Evolutionary conservation across 2,113 vertebrate species (phyloP).

Genomic region (Podocnemis expansa): DNA sequence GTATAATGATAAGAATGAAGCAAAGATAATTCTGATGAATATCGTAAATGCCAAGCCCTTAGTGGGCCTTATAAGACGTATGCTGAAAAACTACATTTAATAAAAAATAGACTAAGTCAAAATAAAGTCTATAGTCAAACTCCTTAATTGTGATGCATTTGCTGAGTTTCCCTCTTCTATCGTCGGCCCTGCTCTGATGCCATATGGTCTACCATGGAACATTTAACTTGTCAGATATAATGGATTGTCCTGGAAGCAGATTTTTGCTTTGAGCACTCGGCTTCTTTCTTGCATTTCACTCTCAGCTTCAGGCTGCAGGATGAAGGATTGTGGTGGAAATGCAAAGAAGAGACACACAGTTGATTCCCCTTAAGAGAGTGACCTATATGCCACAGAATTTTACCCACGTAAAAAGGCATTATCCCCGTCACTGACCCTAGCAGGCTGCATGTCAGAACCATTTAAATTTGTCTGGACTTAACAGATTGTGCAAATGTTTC

Average conservation of each 20-base stretch:
- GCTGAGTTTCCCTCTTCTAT: slow-evolving; percentile 80
- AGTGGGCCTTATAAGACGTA: background rate
- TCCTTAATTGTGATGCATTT: slow-evolving; percentile 91
- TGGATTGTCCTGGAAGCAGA: slow-evolving; percentile 93
- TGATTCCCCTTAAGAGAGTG: slow-evolving; percentile 80
- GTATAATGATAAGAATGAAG: background rate
- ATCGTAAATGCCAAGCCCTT: background rate
- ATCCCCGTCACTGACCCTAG: slow-evolving; percentile 76
- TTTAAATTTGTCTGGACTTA: slow-evolving; percentile 76
- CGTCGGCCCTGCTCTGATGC: slow-evolving; percentile 80
- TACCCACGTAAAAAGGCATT: slow-evolving; percentile 79
- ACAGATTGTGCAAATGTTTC: slow-evolving; percentile 76
- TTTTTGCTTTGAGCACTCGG: slow-evolving; percentile 86
- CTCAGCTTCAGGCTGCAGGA: slow-evolving; percentile 80
- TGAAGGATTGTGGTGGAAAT: slow-evolving; percentile 82
- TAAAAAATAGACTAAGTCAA: slow-evolving; percentile 71
- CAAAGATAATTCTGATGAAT: background rate
- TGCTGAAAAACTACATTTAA: slow-evolving; percentile 3
- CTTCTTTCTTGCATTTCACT: slow-evolving; percentile 82
- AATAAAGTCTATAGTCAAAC: slow-evolving; percentile 82
- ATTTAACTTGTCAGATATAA: slow-evolving; percentile 94
- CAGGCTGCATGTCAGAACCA: slow-evolving; percentile 77
- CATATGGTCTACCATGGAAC: slow-evolving; percentile 92
- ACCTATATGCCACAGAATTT: slow-evolving; percentile 79
- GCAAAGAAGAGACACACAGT: slow-evolving; percentile 69